phyloP scores from a whole-genome alignment of 2,888 invertebrate species.

The Drosophila fungiperda region DNA sequence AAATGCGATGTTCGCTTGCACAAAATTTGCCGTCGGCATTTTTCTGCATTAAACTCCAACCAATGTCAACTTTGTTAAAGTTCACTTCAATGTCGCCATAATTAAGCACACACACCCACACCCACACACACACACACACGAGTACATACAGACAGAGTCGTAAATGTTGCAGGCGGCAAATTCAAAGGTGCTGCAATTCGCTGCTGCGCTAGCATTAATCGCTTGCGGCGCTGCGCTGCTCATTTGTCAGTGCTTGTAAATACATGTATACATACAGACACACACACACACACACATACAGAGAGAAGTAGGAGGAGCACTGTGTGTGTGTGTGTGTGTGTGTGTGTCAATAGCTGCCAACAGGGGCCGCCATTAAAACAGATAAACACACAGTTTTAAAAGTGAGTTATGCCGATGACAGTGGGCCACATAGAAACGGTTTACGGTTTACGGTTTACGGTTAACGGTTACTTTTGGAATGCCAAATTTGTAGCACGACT shows the following conservation, averaged over 20 bases:
- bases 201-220: slow-evolving; percentile 4
- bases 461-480: neutral
- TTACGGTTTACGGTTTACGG: neutral
- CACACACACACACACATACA: neutral
- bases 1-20: slow-evolving; percentile 5
- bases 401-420: neutral
- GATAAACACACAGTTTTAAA: neutral
- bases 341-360: slow-evolving; percentile 6
- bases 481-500: too few relatives aligned
- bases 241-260: slow-evolving; percentile 7
- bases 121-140: neutral
- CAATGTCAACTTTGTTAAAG: neutral
- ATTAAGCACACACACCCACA: neutral
- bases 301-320: neutral
- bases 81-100: neutral
- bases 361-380: slow-evolving; percentile 5
- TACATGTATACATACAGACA: neutral
- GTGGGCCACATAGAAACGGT: neutral
- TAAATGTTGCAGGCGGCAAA: slow-evolving; percentile 1
- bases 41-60: neutral
- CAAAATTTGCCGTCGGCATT: neutral
- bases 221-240: slow-evolving; percentile 12
- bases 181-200: slow-evolving; percentile 2
- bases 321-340: neutral
- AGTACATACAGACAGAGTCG: neutral